These are phyloP conservation scores for Cyclophora albipunctata DNA, from an alignment of 2,888 invertebrate species.

Conservation along the genomic window DNA sequence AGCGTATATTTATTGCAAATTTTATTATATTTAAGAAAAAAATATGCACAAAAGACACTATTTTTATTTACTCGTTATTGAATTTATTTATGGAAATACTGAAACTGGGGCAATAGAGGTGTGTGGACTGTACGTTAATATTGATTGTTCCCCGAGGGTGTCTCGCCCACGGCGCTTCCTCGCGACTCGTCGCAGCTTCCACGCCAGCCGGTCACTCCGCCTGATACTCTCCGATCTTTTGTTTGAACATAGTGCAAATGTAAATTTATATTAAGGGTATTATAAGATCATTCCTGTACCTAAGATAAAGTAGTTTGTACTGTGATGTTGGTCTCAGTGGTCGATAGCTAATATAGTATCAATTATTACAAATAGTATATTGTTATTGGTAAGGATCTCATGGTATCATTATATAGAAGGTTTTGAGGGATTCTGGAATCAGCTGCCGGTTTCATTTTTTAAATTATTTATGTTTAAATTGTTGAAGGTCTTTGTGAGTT, in stretches of 20 bases:
- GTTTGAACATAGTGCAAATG: slow-evolving; percentile 61
- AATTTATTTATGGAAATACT: slow-evolving; percentile 49
- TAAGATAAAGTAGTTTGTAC: slow-evolving; percentile 71
- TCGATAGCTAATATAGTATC: slow-evolving; percentile 70
- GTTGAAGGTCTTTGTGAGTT: too few species aligned
- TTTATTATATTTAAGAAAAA: slow-evolving; percentile 45
- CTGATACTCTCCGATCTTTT: slow-evolving; percentile 40
- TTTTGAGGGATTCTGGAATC: slow-evolving; percentile 64
- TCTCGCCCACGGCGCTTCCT: slow-evolving; percentile 2
- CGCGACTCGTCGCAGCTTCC: slow-evolving; percentile 8
- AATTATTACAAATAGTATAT: slow-evolving; percentile 69
- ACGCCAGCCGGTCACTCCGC: slow-evolving; percentile 42
- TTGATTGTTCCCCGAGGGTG: slow-evolving; percentile 8
- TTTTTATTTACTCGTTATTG: slow-evolving; percentile 53
- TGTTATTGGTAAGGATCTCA: slow-evolving; percentile 75
- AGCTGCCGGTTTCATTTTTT: slow-evolving; percentile 51
- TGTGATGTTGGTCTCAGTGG: slow-evolving; percentile 73
- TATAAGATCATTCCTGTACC: slow-evolving; percentile 73
- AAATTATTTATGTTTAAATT: slow-evolving; percentile 28
- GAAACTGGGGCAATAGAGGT: slow-evolving; percentile 45
- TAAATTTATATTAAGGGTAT: slow-evolving; percentile 51
- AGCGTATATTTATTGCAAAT: slow-evolving; percentile 65
- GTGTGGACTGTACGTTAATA: slow-evolving; percentile 7
- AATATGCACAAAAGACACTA: slow-evolving; percentile 67
- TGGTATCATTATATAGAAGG: slow-evolving; percentile 57